Conservation (phyloP, 2,888 invertebrate species). For the Maniola hyperantus region DNA sequence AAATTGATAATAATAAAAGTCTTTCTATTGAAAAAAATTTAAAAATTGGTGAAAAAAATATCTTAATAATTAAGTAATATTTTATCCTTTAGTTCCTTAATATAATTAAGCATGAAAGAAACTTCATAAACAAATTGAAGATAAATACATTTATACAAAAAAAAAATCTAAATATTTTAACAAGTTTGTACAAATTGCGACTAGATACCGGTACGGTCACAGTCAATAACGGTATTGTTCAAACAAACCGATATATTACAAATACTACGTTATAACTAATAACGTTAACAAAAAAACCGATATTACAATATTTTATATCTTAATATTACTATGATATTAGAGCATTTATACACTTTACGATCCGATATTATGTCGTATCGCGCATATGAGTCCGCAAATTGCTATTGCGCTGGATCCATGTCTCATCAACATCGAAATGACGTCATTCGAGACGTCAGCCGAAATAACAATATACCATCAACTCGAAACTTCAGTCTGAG, state of each 20-base stretch:
- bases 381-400: too few species aligned
- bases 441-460: too few species aligned
- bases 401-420: too few species aligned
- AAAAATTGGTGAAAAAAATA: too few species aligned
- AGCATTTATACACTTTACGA: not conserved
- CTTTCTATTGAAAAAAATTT: too few species aligned
- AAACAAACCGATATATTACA: not conserved
- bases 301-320: not conserved
- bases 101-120: conserved; percentile 47
- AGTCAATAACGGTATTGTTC: conserved; percentile 42
- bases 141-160: conserved; percentile 42
- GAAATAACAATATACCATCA: too few species aligned
- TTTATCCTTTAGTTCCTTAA: not conserved
- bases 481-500: too few species aligned
- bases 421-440: too few species aligned
- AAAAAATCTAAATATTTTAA: conserved; percentile 47
- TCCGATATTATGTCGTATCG: not conserved
- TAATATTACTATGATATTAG: not conserved
- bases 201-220: conserved; percentile 48
- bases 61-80: not conserved
- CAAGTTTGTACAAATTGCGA: conserved; percentile 54
- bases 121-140: conserved; percentile 51
- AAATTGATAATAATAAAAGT: too few species aligned
- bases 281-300: not conserved
- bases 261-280: not conserved